Evolutionary conservation across 2,797 vertebrate species (phyloP).

Genomic region (Anguilla anguilla): DNA sequence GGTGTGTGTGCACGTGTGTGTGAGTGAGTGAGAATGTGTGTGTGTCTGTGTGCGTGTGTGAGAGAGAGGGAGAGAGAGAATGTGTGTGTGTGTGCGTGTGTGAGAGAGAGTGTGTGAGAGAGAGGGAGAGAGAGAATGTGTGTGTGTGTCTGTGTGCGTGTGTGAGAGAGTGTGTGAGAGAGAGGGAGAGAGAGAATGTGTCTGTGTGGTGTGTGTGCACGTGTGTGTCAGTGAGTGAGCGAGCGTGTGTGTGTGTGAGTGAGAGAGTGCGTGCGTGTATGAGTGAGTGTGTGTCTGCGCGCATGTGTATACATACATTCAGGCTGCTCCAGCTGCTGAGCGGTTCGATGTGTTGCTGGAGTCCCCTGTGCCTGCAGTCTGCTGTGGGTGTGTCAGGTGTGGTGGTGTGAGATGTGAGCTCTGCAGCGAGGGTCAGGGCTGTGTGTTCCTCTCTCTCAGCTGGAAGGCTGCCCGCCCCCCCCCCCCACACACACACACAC

Average conservation of each 20-base stretch:
- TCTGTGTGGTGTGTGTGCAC: no score
- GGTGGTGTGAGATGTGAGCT: slow-evolving; percentile 26
- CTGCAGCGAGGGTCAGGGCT: neutral
- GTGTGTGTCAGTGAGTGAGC: neutral
- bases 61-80: no score
- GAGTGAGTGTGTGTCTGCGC: neutral
- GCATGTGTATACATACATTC: neutral
- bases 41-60: no score
- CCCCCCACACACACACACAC: neutral
- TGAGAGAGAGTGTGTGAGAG: no score
- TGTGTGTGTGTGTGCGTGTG: no score
- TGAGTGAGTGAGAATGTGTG: no score
- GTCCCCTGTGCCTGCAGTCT: neutral
- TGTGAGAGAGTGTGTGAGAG: no score
- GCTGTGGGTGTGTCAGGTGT: neutral
- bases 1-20: no score
- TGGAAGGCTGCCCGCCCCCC: neutral
- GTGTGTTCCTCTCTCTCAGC: neutral
- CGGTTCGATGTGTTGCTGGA: neutral
- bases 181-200: no score
- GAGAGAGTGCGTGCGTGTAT: neutral
- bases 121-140: no score
- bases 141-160: no score
- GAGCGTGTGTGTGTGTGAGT: neutral
- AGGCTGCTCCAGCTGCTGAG: neutral